Conservation (phyloP, 2,888 invertebrate genomes). For the Lycaena phlaeas region DNA sequence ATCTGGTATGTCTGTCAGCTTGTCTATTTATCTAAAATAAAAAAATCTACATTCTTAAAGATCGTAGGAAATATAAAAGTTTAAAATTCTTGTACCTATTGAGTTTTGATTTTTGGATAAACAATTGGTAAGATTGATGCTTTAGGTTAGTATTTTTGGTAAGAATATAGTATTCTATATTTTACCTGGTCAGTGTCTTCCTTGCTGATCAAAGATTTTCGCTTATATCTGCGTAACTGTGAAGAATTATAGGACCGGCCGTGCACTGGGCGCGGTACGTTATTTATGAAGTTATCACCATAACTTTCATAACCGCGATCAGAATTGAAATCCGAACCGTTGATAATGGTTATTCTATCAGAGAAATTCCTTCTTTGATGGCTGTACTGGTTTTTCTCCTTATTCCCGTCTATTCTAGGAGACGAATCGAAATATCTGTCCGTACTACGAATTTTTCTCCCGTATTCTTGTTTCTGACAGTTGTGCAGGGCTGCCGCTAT, state of each 20-base stretch:
- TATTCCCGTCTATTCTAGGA: slow-evolving; percentile 36
- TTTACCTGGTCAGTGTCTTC: slow-evolving; percentile 48
- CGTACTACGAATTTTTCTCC: slow-evolving; percentile 29
- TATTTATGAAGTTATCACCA: slow-evolving; percentile 32
- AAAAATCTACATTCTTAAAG: no score
- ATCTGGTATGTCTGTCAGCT: no score
- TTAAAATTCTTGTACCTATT: no score
- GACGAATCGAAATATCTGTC: slow-evolving; percentile 23
- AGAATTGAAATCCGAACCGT: slow-evolving; percentile 39
- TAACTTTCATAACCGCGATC: slow-evolving; percentile 30
- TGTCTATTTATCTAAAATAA: no score
- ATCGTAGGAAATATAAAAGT: no score
- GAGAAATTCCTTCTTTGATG: slow-evolving; percentile 38
- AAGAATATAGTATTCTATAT: no score
- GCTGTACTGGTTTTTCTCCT: slow-evolving; percentile 33
- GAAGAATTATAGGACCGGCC: slow-evolving; percentile 19
- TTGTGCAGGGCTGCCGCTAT: slow-evolving; percentile 43
- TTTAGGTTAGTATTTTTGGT: no score
- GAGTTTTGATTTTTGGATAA: no score
- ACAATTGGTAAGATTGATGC: no score
- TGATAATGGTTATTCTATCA: slow-evolving; percentile 38
- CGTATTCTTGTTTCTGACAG: slow-evolving; percentile 28
- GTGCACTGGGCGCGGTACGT: slow-evolving; percentile 26
- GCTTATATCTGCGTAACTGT: slow-evolving; percentile 33
- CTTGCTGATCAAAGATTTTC: slow-evolving; percentile 40